Evolutionary conservation across 2,888 invertebrate species (phyloP).

Genomic region (Xestia xanthographa): DNA sequence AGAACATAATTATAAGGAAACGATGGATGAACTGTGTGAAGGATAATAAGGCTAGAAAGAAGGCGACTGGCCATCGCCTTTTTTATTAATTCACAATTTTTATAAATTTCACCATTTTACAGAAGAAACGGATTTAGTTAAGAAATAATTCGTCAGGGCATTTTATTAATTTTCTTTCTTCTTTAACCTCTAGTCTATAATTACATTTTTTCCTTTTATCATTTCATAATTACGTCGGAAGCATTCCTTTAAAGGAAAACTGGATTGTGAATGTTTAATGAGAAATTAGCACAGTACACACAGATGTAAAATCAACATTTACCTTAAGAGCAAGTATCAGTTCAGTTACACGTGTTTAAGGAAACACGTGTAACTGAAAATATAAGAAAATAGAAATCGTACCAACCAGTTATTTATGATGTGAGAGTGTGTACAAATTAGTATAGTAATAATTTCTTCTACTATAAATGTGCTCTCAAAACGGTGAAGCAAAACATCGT

Average conservation of each 20-base stretch:
- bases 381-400: background rate
- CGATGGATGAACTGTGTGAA: background rate
- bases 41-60: background rate
- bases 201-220: background rate
- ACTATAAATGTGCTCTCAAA: background rate
- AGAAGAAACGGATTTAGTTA: background rate
- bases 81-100: background rate
- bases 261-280: background rate
- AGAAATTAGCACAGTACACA: background rate
- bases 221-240: constrained; percentile 5
- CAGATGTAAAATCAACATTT: background rate
- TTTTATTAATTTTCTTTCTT: background rate
- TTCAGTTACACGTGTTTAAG: no score
- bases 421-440: background rate
- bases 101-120: background rate
- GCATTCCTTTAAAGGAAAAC: constrained; percentile 6
- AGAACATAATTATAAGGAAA: background rate
- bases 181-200: background rate
- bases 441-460: background rate
- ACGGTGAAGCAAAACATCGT: no score
- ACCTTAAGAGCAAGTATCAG: background rate
- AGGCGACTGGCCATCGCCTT: background rate
- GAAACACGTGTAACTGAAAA: background rate
- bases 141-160: background rate
- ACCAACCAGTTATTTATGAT: background rate